Conservation (phyloP, 2,797 vertebrate genomes). For the Protosalanx chinensis region DNA sequence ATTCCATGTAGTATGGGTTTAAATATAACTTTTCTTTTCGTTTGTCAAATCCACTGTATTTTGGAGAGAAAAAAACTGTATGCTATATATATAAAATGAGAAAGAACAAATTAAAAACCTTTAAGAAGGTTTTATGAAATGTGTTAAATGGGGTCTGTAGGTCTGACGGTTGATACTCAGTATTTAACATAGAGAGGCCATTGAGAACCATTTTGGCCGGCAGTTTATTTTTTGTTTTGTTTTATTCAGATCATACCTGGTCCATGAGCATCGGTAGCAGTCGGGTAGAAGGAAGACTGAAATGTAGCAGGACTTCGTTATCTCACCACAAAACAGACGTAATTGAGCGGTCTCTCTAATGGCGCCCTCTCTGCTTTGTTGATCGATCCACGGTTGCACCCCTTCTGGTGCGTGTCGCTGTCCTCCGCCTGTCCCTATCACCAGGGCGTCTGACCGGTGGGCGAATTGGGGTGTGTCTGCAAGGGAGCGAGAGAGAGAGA, state of each 20-base stretch:
- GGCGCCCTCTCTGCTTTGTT: slow-evolving; percentile 26
- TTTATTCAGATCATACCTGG: background rate
- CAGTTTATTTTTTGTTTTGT: no score
- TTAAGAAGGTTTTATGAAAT: no score
- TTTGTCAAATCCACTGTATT: background rate
- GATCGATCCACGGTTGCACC: slow-evolving; percentile 37
- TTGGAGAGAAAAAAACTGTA: no score
- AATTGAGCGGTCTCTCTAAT: slow-evolving; percentile 45
- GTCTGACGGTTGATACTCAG: no score
- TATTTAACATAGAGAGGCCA: no score
- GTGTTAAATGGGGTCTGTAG: no score
- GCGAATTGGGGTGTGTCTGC: slow-evolving; percentile 70
- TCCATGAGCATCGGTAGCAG: background rate
- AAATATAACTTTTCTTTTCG: background rate
- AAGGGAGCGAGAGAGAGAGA: slow-evolving; percentile 31
- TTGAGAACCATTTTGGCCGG: no score
- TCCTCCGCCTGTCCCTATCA: slow-evolving; percentile 49
- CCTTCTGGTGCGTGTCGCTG: slow-evolving; percentile 31
- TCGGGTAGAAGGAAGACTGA: background rate
- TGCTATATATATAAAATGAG: no score
- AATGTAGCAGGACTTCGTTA: background rate
- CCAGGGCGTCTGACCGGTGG: slow-evolving; percentile 50
- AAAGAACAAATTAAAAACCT: no score
- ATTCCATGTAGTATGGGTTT: no score
- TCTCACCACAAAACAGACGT: background rate